Evolutionary conservation across 92 coral and sea anemone species (phyloP), one percentile per base, ranked within the genome.

Genomic region (Galaxea fascicularis): DNA sequence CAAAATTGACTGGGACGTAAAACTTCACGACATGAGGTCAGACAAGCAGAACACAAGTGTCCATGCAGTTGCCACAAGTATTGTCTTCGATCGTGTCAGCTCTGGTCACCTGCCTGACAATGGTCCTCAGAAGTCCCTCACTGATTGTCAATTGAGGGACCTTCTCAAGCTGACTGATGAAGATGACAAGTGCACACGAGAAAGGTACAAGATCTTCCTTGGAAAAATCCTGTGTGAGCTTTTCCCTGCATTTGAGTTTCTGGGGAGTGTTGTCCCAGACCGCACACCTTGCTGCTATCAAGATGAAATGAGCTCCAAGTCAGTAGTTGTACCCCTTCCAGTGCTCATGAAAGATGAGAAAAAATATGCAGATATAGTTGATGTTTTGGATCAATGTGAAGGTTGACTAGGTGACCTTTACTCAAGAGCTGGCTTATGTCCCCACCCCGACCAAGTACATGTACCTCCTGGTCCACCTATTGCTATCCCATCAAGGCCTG

Each of bases 321-420:
- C 89, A 57, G 71, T 79, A n/a, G 93, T 90, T 35, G 90, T 90
- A 52, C 86, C 93, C 16, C 78, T 89, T 52, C 93, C 93, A 20
- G 82, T 85, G 41, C 86, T 85, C 57, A 85, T 84, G 82, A 89
- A 89, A 66, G 89, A 89, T 64, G 93, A 89, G 67, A 89, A 89
- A 64, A 84, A 85, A 54, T 89, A 89, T 74, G 46, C 93, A 6
- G 89, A 89, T 45, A 26, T 84, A 49, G 88, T 90, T 70, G 93
- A 90, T 86, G 93, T 86, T 24, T 58, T 90, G 51, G 90, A 90
- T 78, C 90, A 85, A 44, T 16, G 65, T 31, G 87, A 89, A 73
- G 81, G 17, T 54, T 89, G 90, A 90, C n/a, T 58, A 12, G 90
- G 79, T 27, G 87, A 79, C 15, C 22, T 85, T 16, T 89, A 85